Evolutionary conservation across 2,888 invertebrate species (phyloP).

Genomic region (Xestia xanthographa): DNA sequence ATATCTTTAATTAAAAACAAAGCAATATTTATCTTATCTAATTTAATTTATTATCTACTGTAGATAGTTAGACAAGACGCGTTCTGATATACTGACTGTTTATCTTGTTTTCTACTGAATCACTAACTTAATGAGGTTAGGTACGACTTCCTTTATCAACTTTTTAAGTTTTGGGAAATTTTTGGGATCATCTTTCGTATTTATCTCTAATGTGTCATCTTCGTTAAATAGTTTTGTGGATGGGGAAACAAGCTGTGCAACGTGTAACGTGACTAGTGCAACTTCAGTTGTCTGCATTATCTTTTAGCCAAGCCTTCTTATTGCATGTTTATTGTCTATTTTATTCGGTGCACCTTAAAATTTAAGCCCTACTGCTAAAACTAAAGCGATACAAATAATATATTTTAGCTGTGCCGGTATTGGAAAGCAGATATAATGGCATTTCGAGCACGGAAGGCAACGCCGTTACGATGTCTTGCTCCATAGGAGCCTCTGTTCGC

Average conservation of each 20-base stretch:
- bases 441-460: slow-evolving; percentile 64
- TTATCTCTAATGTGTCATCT: neutral
- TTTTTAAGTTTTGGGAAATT: neutral
- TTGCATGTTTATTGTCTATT: neutral
- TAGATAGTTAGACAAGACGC: neutral
- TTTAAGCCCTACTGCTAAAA: neutral
- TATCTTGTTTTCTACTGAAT: neutral
- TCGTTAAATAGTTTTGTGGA: neutral
- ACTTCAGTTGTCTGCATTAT: neutral
- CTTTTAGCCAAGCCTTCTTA: neutral
- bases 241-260: neutral
- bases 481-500: slow-evolving; percentile 73
- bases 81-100: neutral
- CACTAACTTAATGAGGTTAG: neutral
- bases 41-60: neutral
- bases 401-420: slow-evolving; percentile 61
- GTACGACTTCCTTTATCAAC: neutral
- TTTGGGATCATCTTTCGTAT: neutral
- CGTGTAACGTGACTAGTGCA: too few relatives aligned
- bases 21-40: slow-evolving; percentile 6
- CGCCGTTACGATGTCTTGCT: slow-evolving; percentile 77
- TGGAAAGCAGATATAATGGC: slow-evolving; percentile 45
- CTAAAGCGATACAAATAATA: neutral
- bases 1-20: neutral
- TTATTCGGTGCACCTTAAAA: neutral